A percentile compares a stretch with the other conserved stretches of the same genome.
These are phyloP conservation scores for Parnassius smintheus DNA, from an alignment of 2,888 invertebrate species.

Conservation along the genomic window DNA sequence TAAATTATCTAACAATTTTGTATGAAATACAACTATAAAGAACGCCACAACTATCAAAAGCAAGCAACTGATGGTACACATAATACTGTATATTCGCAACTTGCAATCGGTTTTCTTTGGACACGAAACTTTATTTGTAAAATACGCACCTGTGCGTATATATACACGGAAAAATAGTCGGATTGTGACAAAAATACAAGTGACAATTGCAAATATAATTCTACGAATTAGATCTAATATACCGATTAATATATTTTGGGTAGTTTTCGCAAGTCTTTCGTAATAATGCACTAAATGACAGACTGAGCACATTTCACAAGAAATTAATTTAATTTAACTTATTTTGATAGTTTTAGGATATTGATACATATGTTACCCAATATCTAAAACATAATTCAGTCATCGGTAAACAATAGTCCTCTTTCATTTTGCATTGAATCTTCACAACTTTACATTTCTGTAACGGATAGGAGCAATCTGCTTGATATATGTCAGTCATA, in stretches of 20 bases:
- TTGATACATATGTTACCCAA: conserved; percentile 1
- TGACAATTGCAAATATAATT: conserved; percentile 10
- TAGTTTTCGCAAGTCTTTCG: conserved; percentile 17
- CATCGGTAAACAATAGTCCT: not conserved
- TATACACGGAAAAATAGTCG: conserved; percentile 1
- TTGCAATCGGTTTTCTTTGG: conserved; percentile 4
- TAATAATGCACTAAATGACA: conserved; percentile 22
- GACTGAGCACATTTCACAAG: conserved; percentile 22
- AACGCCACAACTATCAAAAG: conserved; percentile 16
- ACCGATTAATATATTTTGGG: conserved; percentile 20
- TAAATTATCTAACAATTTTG: conserved; percentile 26
- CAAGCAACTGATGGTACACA: conserved; percentile 25
- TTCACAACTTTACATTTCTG: conserved; percentile 16
- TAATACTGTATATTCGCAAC: conserved; percentile 15
- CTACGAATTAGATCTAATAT: conserved; percentile 10
- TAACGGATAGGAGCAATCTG: not conserved
- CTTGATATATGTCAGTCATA: too few species aligned
- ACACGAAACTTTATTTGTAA: conserved; percentile 15
- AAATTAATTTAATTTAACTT: conserved; percentile 15
- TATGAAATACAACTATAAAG: conserved; percentile 26
- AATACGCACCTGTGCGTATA: not conserved
- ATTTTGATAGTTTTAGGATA: conserved; percentile 1
- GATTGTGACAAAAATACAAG: conserved; percentile 9
- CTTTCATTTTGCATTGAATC: conserved; percentile 7
- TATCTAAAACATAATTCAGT: conserved; percentile 5